phyloP scores from a whole-genome alignment of 2,113 vertebrate species.

The Ivindomyrus marchei region DNA sequence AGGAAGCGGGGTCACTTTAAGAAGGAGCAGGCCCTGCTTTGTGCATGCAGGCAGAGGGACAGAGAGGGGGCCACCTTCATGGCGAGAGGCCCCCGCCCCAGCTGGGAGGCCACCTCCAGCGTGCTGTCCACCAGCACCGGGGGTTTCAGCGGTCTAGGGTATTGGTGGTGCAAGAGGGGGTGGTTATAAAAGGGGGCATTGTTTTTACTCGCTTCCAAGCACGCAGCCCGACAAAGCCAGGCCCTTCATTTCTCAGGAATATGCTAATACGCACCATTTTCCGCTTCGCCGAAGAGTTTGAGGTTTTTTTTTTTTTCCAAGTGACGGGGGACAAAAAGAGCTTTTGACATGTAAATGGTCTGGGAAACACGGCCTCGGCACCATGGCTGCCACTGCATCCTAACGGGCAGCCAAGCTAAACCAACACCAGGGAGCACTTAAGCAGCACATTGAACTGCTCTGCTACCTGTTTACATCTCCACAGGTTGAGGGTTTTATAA shows the following conservation, averaged over 20 bases:
- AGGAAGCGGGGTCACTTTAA: background rate
- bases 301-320: background rate
- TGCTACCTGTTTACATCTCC: background rate
- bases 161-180: background rate
- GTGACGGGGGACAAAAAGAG: background rate
- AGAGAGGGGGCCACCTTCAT: background rate
- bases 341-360: conserved; percentile 1
- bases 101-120: background rate
- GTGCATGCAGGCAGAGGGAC: background rate
- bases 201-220: background rate
- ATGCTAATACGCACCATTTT: background rate
- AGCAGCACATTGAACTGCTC: background rate
- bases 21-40: background rate
- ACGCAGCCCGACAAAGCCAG: background rate
- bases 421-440: background rate
- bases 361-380: background rate
- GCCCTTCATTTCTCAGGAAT: background rate
- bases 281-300: background rate
- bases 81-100: background rate
- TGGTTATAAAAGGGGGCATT: background rate
- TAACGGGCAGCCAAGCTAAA: background rate
- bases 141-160: background rate
- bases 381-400: background rate
- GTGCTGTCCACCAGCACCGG: background rate
- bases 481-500: background rate